A percentile compares a stretch with the other conserved stretches of the same genome.
Evolutionary conservation across 2,888 invertebrate species (phyloP).

Genomic region (Mythimna albipuncta): DNA sequence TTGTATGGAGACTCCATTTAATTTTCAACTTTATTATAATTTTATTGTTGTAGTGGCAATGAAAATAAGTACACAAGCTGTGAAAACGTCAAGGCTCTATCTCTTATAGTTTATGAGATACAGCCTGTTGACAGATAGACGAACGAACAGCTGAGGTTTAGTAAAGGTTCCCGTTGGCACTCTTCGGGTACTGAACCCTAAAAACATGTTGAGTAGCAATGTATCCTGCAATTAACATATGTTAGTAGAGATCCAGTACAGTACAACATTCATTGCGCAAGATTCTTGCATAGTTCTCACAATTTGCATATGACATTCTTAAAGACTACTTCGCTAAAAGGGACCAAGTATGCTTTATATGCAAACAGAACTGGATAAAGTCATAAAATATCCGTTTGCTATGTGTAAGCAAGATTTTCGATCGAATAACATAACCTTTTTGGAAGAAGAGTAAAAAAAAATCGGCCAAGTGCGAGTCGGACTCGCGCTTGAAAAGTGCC

Average conservation of each 20-base stretch:
- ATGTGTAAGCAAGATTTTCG: constrained; percentile 23
- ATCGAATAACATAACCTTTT: not conserved
- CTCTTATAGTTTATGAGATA: too few relatives aligned
- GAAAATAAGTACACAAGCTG: too few relatives aligned
- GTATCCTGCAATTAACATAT: constrained; percentile 31
- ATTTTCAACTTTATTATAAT: too few relatives aligned
- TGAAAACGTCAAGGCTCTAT: too few relatives aligned
- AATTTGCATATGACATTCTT: constrained; percentile 48
- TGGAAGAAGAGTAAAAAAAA: not conserved
- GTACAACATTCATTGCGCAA: constrained; percentile 33
- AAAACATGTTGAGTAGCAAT: not conserved
- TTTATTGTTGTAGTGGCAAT: too few relatives aligned
- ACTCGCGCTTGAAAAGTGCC: too few relatives aligned
- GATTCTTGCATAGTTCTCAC: constrained; percentile 30
- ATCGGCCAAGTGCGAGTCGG: too few relatives aligned
- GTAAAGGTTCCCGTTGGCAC: too few relatives aligned
- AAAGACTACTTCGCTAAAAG: constrained; percentile 39
- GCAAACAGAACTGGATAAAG: constrained; percentile 26
- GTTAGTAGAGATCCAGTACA: constrained; percentile 27
- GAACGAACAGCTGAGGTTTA: too few relatives aligned
- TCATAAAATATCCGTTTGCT: constrained; percentile 23
- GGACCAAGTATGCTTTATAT: constrained; percentile 32
- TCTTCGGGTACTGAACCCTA: not conserved
- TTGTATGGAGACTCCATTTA: too few relatives aligned
- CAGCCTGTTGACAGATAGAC: too few relatives aligned